Evolutionary conservation across 1,140 invertebrate genomes (phyloP), one percentile per base, ranked within the genome.

Genomic region (Listronotus bonariensis): DNA sequence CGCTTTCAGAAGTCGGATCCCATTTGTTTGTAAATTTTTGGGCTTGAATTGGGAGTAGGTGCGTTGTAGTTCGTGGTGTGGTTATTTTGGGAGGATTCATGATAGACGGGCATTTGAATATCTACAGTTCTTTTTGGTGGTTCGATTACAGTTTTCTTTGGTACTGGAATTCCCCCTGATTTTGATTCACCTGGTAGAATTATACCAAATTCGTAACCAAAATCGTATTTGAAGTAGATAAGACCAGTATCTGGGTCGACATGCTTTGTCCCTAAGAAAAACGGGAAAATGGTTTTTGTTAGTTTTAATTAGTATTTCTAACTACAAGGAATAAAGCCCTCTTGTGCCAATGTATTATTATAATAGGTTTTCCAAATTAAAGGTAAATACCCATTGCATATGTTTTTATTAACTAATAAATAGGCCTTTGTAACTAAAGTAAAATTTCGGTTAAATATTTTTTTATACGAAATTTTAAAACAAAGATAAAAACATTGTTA

Each of bases 221-320:
- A 92, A 79, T 91, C 89, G 74, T 91, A 91, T 79, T 92, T 91
- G 82, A 91, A 91, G 80, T 91, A 91, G 73, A 91, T 89, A 32
- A 92, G 80, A 65, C 88, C 89, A 20, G 88, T 89, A 70, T 89
- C 87, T 66, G 87, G 88, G 79, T 91, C 88, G 69, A 89, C 86
- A 74, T 88, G 88, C 79, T 90, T 90, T 65, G 88, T 89, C 76
- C 89, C 89, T 90, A 72, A 9, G 52, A 45, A 59, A 43, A 11
- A 55, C 51, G 58, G 10, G 15, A 36, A 36, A 34, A 57, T 54
- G 53, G 32, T 60, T 14, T 38, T 38, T 15, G 51, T 56, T 32
- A 48, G 45, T 43, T 12, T n/a, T 8, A n/a, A 53, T 34, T 36
- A 38, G 14, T 53, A 53, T 12, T 36, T 36, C 14, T 53, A 53